Percentiles rank a stretch among this genome's conserved stretches.
phyloP scores from a whole-genome alignment of 2,113 vertebrate genomes.

The Lates calcarifer region DNA sequence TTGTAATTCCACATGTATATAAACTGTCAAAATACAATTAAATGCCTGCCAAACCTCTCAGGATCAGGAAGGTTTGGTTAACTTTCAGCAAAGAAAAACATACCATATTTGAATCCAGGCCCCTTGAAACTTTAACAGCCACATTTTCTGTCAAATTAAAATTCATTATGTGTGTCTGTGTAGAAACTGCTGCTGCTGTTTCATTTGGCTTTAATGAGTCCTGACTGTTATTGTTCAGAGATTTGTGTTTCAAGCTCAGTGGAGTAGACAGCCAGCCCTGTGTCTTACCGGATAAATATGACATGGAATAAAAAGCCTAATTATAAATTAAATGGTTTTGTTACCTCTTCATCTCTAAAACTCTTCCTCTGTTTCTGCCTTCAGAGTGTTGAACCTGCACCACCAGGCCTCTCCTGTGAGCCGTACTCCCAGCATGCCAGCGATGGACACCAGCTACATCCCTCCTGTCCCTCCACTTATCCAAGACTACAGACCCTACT shows the following conservation, averaged over 20 bases:
- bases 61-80: slow-evolving; percentile 1
- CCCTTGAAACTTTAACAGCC: slow-evolving; percentile 18
- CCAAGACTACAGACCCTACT: slow-evolving; percentile 97
- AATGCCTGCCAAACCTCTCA: background rate
- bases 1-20: background rate
- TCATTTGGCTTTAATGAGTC: slow-evolving; percentile 50
- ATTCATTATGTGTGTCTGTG: slow-evolving; percentile 42
- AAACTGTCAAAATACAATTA: background rate
- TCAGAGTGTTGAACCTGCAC: slow-evolving; percentile 91
- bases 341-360: background rate
- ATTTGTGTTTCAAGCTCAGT: slow-evolving; percentile 12
- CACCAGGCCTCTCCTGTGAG: slow-evolving; percentile 95
- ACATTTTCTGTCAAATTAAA: slow-evolving; percentile 37
- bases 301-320: slow-evolving; percentile 35
- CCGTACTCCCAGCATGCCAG: slow-evolving; percentile 94
- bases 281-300: slow-evolving; percentile 10
- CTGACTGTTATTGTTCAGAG: slow-evolving; percentile 28
- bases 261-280: background rate
- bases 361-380: background rate
- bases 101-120: background rate
- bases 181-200: slow-evolving; percentile 15
- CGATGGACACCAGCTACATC: slow-evolving; percentile 95
- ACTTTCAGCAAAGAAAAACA: slow-evolving; percentile 6
- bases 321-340: slow-evolving; percentile 8
- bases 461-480: slow-evolving; percentile 92